Evolutionary conservation across 2,797 vertebrate genomes (phyloP).

Genomic region (Mormyrus proboscirostris): DNA sequence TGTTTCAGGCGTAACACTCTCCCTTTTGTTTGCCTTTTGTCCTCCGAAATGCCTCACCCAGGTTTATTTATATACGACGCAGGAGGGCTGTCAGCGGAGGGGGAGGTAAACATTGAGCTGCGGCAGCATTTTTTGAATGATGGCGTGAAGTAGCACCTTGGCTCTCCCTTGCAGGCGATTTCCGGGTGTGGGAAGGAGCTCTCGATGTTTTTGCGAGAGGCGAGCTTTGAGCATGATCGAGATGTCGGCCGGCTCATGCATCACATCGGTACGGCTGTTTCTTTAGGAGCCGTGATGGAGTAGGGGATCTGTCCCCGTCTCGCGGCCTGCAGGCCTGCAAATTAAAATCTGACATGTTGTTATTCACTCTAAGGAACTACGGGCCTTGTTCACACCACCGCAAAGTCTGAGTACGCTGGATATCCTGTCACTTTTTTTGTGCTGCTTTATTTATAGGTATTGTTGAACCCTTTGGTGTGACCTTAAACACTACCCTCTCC

Average conservation of each 20-base stretch:
- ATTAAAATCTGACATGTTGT: constrained; percentile 12
- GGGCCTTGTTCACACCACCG: not conserved
- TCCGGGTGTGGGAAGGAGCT: constrained; percentile 12
- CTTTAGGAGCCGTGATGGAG: constrained; percentile 24
- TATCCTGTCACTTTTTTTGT: not conserved
- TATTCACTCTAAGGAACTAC: not conserved
- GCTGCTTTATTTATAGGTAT: not conserved
- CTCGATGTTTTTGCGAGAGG: not conserved
- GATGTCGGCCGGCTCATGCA: constrained; percentile 13
- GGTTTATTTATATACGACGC: not conserved
- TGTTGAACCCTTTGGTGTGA: not conserved
- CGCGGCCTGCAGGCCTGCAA: not conserved
- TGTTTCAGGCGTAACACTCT: not conserved
- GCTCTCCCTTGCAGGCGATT: constrained; percentile 13
- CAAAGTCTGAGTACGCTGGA: not conserved
- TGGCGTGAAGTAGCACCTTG: not conserved
- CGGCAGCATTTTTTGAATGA: constrained; percentile 31
- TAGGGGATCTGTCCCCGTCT: not conserved
- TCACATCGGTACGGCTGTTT: constrained; percentile 18
- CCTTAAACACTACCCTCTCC: not conserved
- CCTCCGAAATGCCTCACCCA: not conserved
- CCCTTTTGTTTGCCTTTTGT: not conserved
- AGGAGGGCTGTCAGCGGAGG: not conserved
- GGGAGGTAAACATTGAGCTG: constrained; percentile 16
- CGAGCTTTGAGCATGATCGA: constrained; percentile 22